Conservation (phyloP, 1,140 invertebrate genomes). For the Ridgeia piscesae region DNA sequence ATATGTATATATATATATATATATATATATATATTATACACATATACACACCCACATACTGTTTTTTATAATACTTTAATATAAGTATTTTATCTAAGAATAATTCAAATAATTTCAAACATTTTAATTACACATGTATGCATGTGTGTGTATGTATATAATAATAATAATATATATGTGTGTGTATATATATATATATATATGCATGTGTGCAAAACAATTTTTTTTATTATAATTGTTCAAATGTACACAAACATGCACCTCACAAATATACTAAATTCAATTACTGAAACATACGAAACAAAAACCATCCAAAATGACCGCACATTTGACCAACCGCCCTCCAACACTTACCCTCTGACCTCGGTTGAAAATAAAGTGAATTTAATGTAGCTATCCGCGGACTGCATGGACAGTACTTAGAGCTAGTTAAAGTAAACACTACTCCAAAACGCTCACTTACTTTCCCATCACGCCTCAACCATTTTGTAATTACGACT, state of each 20-base stretch:
- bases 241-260: not conserved
- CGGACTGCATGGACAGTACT: not conserved
- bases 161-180: not conserved
- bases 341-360: not conserved
- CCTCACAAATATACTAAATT: not conserved
- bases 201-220: not conserved
- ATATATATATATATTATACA: not conserved
- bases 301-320: not conserved
- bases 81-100: too few species aligned
- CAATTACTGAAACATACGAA: not conserved
- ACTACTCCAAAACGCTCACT: not conserved
- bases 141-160: not conserved
- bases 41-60: too few species aligned
- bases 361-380: not conserved
- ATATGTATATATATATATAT: not conserved
- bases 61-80: too few species aligned
- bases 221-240: too few species aligned
- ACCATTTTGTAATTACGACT: constrained; percentile 1
- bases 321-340: not conserved
- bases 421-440: constrained; percentile 1
- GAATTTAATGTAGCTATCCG: not conserved
- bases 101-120: too few species aligned
- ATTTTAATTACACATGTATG: not conserved
- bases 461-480: not conserved
- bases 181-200: not conserved